Evolutionary conservation across 2,888 invertebrate genomes (phyloP), one percentile per base, ranked within the genome.

Genomic region (Philonicus albiceps): DNA sequence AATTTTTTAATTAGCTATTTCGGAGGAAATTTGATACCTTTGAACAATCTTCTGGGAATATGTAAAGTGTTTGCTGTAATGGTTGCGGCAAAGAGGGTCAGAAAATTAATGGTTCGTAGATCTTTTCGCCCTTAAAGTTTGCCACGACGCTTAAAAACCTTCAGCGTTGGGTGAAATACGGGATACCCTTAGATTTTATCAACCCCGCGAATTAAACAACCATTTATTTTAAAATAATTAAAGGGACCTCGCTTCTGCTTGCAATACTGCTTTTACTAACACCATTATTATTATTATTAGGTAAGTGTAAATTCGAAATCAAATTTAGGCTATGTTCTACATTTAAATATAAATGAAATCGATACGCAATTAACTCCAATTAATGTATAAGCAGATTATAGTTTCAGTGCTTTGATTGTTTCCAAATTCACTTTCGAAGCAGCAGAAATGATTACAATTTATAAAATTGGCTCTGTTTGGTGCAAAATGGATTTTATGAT

Each of bases 1-100:
- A 64, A 64, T 64, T 83, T 83, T 83, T 83, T 83, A 83, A 83
- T 83, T 83, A 83, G 81, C 37, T 34, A 64, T 83, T 83, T 83
- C 37, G 31, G 81, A 31, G 31, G 64, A 64, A 64, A 83, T 43
- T 31, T 83, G 37, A 83, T 83, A 64, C 37, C 81, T 34, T 64
- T 34, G 81, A 64, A 37, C 55, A 83, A 83, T 83, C 81, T 83
- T 83, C 30, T 83, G 81, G 81, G 81, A 83, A 37, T 19, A 83
- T 55, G 34, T 37, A 30, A 30, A 80, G 53, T 53, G 80, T 53
- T 53, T 53, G 49, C 37, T 31, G 53, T 53, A 53, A 80, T 30
- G 53, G n/a, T 31, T 80, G 22, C 27, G 30, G 49, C 55, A 83
- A 64, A 27, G 81, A 83, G 81, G 81, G 81, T 34, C 30, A 19